Conservation (phyloP, 2,113 vertebrate genomes). For the Lycocorax pyrrhopterus region DNA sequence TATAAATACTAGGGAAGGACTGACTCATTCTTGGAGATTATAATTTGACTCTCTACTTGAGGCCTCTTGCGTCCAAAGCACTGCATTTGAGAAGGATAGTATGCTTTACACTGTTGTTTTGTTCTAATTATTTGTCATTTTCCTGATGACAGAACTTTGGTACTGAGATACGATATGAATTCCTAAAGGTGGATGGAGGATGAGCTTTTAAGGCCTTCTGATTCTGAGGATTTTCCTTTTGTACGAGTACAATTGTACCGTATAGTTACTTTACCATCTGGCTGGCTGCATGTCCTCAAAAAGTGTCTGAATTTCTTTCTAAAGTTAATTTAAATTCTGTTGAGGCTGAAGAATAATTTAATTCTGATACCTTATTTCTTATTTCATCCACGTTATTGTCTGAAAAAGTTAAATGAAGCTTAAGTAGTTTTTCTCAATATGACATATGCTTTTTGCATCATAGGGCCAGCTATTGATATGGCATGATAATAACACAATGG, state of each 20-base stretch:
- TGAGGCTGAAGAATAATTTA: background rate
- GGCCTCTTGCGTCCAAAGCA: background rate
- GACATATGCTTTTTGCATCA: slow-evolving; percentile 32
- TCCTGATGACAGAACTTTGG: background rate
- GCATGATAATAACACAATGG: slow-evolving; percentile 56
- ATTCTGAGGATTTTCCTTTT: background rate
- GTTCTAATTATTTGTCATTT: background rate
- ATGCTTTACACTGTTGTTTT: background rate
- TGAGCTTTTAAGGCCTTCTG: background rate
- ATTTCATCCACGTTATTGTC: background rate
- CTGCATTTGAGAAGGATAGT: background rate
- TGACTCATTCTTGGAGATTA: background rate
- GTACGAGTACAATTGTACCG: fast-evolving
- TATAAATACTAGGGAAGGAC: background rate
- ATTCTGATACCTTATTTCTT: background rate
- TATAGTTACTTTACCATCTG: background rate
- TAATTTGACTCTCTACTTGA: background rate
- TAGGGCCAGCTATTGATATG: slow-evolving; percentile 18
- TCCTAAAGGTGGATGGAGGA: background rate
- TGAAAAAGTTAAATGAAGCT: background rate
- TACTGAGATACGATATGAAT: background rate
- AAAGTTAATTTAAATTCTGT: background rate
- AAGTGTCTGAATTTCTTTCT: background rate
- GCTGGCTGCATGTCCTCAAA: background rate
- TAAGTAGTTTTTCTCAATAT: background rate